phyloP scores from a whole-genome alignment of 2,113 vertebrate genomes.

The Naja naja region DNA sequence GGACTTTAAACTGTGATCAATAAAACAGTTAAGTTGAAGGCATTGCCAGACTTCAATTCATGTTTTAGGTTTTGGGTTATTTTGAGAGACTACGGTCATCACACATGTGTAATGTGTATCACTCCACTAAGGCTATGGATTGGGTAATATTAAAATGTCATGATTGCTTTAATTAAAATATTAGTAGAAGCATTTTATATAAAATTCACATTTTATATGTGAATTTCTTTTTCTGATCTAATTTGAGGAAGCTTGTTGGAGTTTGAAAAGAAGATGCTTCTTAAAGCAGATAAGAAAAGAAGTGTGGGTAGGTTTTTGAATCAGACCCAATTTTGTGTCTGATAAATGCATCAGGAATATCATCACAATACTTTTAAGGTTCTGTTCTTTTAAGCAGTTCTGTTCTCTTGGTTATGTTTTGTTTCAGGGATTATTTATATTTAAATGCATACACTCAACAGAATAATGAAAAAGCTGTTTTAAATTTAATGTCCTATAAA shows the following conservation, averaged over 20 bases:
- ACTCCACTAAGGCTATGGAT: conserved; percentile 60
- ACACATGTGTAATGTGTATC: not conserved
- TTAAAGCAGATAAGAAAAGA: conserved; percentile 1
- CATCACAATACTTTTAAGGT: too few species aligned
- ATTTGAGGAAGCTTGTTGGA: conserved; percentile 53
- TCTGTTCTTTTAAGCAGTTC: too few species aligned
- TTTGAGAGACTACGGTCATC: too few species aligned
- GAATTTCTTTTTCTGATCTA: conserved; percentile 63
- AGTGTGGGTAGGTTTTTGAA: not conserved
- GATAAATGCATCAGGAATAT: not conserved
- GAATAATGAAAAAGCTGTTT: not conserved
- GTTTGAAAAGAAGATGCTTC: conserved; percentile 30
- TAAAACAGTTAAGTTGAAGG: too few species aligned
- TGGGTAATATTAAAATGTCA: conserved; percentile 53
- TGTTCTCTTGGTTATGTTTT: not conserved
- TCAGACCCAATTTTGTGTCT: not conserved
- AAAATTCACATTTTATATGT: conserved; percentile 62
- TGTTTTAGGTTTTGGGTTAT: too few species aligned
- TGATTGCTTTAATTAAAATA: conserved; percentile 68
- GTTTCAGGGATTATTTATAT: not conserved
- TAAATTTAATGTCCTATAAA: not conserved
- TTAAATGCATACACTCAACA: not conserved
- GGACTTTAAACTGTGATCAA: too few species aligned
- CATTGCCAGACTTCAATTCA: too few species aligned
- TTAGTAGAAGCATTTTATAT: conserved; percentile 53